phyloP scores from a whole-genome alignment of 1,140 invertebrate genomes.

The Chrysoperla carnea region DNA sequence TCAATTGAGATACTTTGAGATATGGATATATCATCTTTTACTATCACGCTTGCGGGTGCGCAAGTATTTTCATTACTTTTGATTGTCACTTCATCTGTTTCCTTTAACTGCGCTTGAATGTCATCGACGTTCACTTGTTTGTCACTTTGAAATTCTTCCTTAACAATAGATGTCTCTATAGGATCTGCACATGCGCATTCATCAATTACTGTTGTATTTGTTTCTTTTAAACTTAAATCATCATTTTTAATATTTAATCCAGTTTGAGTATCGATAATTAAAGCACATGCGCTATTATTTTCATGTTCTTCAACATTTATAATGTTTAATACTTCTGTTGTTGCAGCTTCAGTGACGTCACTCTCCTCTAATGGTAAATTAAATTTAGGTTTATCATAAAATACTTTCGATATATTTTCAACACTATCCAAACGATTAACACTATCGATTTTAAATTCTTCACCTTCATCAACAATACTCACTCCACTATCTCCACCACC shows the following conservation, averaged over 20 bases:
- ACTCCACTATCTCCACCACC: slow-evolving; percentile 6
- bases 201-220: background rate
- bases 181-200: background rate
- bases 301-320: background rate
- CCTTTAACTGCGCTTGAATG: background rate
- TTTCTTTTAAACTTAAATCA: background rate
- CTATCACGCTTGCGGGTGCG: slow-evolving; percentile 4
- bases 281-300: background rate
- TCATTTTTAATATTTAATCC: background rate
- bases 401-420: slow-evolving; percentile 30
- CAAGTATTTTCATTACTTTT: background rate
- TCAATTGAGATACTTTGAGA: slow-evolving; percentile 3
- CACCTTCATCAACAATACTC: background rate
- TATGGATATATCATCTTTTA: slow-evolving; percentile 4
- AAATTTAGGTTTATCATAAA: slow-evolving; percentile 38
- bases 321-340: background rate
- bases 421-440: slow-evolving; percentile 32
- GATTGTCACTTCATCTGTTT: background rate
- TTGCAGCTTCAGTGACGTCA: background rate
- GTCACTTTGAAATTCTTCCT: slow-evolving; percentile 1
- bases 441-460: slow-evolving; percentile 21
- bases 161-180: background rate
- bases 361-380: slow-evolving; percentile 19
- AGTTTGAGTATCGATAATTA: background rate
- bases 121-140: background rate